These are phyloP conservation scores for Bombus consobrinus DNA, from an alignment of 1,140 invertebrate genomes.

Conservation along the genomic window DNA sequence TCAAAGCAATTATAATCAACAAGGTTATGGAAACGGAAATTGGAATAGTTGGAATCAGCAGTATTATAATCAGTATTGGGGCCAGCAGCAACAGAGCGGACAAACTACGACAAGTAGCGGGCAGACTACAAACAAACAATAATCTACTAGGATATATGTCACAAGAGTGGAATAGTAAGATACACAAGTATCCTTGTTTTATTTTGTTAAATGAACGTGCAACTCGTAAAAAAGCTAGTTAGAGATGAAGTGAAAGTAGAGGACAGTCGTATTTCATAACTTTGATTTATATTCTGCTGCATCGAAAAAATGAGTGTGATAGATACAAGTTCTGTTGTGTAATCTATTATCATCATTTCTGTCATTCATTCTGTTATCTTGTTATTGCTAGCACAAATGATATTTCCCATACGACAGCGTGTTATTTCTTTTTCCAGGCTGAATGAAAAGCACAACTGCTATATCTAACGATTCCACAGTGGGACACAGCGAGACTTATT, in stretches of 20 bases:
- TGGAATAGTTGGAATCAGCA: conserved; percentile 79
- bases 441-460: conserved; percentile 56
- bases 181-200: conserved; percentile 53
- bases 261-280: background rate
- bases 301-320: background rate
- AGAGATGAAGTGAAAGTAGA: background rate
- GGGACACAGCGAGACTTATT: conserved; percentile 67
- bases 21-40: conserved; percentile 80
- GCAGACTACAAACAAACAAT: conserved; percentile 80
- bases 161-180: conserved; percentile 74
- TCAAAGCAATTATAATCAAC: conserved; percentile 71
- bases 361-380: background rate
- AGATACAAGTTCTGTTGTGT: background rate
- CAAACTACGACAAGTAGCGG: conserved; percentile 73
- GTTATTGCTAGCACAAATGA: background rate
- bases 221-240: background rate
- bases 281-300: conserved; percentile 12
- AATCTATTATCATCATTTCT: background rate
- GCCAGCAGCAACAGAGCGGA: conserved; percentile 74
- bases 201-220: background rate
- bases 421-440: conserved; percentile 61
- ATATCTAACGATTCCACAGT: conserved; percentile 55
- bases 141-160: conserved; percentile 72
- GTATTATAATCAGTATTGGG: conserved; percentile 82
- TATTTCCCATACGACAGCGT: background rate